Conservation (phyloP, 2,888 invertebrate genomes). For the Cephus nigrinus region DNA sequence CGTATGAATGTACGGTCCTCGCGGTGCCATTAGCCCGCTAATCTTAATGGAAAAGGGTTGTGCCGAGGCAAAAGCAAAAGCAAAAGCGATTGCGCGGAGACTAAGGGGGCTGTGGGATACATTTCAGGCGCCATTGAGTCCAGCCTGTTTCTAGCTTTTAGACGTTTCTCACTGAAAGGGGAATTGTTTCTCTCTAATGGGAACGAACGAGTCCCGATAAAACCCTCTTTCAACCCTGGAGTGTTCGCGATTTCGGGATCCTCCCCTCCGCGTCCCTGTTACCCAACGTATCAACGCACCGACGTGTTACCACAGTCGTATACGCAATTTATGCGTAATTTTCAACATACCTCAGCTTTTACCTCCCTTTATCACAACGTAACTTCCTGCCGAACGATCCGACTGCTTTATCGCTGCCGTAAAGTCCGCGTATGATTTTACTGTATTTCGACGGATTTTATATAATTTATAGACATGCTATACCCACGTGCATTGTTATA, state of each 20-base stretch:
- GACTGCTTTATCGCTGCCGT: too few species aligned
- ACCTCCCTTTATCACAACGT: neutral
- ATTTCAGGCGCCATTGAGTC: slow-evolving; percentile 39
- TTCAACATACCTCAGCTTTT: neutral
- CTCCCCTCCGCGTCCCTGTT: neutral
- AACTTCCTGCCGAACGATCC: too few species aligned
- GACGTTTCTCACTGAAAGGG: slow-evolving; percentile 21
- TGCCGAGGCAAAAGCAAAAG: slow-evolving; percentile 23
- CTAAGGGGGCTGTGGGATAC: slow-evolving; percentile 23
- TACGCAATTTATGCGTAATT: neutral
- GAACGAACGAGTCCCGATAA: neutral
- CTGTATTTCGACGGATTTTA: neutral
- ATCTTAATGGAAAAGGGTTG: slow-evolving; percentile 42
- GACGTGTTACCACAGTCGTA: neutral
- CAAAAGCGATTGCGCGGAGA: slow-evolving; percentile 21
- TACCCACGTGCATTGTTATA: neutral
- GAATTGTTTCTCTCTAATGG: neutral
- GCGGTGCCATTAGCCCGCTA: slow-evolving; percentile 39
- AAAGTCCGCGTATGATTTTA: neutral
- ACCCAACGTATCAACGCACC: neutral
- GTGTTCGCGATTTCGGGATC: neutral
- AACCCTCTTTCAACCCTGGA: neutral
- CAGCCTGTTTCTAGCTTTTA: slow-evolving; percentile 28
- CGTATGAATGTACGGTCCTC: slow-evolving; percentile 26
- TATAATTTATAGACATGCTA: neutral